phyloP scores from a whole-genome alignment of 2,797 vertebrate genomes.

The Emys orbicularis region DNA sequence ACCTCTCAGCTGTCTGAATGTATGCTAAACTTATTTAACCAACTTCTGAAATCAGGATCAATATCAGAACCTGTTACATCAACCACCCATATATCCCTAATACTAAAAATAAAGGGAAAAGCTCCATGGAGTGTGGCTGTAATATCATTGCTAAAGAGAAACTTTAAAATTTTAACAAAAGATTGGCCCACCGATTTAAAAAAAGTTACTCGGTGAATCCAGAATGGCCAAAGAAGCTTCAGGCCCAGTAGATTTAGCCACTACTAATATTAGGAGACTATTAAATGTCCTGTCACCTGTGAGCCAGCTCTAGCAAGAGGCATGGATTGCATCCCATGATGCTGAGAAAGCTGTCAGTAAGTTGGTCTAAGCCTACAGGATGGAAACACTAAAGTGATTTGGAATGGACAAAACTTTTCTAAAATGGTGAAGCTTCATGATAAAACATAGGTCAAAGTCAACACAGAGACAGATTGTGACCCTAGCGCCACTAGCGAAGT shows the following conservation, averaged over 20 bases:
- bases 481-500: not conserved
- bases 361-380: not conserved
- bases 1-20: not conserved
- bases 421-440: not conserved
- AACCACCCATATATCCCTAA: not conserved
- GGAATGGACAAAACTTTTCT: not conserved
- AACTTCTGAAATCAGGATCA: not conserved
- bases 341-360: not conserved
- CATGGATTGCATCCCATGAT: not conserved
- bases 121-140: not conserved
- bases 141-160: not conserved
- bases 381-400: not conserved
- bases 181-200: not conserved
- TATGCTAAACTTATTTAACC: not conserved
- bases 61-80: not conserved
- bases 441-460: not conserved
- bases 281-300: not conserved
- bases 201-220: not conserved
- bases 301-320: not conserved
- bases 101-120: not conserved
- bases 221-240: not conserved
- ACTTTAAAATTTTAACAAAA: not conserved
- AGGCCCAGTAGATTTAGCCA: not conserved
- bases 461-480: not conserved
- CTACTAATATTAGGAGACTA: not conserved